Evolutionary conservation across 2,888 invertebrate species (phyloP), one percentile per base, ranked within the genome.

Genomic region (Cecidostiba fungosa): DNA sequence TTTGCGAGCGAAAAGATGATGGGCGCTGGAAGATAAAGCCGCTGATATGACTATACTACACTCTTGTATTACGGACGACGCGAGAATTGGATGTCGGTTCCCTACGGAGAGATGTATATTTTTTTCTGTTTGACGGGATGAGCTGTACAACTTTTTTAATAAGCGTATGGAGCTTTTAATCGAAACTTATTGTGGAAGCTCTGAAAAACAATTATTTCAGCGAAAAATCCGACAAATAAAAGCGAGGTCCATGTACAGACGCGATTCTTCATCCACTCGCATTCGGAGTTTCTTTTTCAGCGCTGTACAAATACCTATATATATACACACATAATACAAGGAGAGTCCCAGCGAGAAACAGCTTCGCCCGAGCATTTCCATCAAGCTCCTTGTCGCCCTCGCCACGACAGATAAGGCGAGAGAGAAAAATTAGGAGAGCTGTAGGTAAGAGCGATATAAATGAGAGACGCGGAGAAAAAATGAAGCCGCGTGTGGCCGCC

Each of bases 401-500:
- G 23, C 39, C 70, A 43, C 39, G 74, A 74, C 74, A 74, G 74
- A 74, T 6, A 29, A 73, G 47, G 50, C n/a, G 59, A n/a, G 59
- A 19, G 29, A 59, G 77, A 83, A 83, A 77, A 78, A 84, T 84
- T 78, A 78, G 78, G 73, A 23, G 77, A 72, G 47, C 39, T 43
- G 23, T 79, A 84, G 84, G 54, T 76, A 43, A 79, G 74, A 86
- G 73, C 82, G 72, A 78, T 84, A 84, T 78, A 84, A 84, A 84
- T 78, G 78, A 66, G 84, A 62, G 47, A n/a, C n/a, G 36, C 29
- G 23, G 43, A 29, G 76, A 85, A 86, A 88, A 88, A 86, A 89
- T 89, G 88, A 87, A 88, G 89, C 87, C 87, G 85, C 16, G 86
- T 85, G 82, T 19, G 4, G 74, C 39, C n/a, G 78, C 0, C n/a